Conservation (phyloP, 1,140 invertebrate genomes). For the Tetragonula clypearis region DNA sequence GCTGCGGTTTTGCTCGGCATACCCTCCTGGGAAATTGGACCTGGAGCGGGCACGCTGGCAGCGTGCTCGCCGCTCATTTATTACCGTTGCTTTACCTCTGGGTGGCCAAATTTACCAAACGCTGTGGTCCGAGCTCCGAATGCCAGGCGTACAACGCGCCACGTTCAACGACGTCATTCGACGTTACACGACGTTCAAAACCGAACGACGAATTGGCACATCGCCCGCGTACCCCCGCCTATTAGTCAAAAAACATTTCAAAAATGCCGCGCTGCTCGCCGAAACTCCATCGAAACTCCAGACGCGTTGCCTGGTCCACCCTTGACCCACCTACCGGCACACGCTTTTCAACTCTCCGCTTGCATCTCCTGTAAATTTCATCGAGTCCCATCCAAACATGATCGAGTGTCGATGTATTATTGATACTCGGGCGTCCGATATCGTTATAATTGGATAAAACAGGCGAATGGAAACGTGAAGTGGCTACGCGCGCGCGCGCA, state of each 20-base stretch:
- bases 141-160: constrained; percentile 55
- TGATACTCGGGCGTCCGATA: constrained; percentile 13
- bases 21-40: constrained; percentile 78
- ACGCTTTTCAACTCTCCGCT: constrained; percentile 1
- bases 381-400: constrained; percentile 5
- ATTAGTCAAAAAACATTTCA: constrained; percentile 59
- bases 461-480: constrained; percentile 4
- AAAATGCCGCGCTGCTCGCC: constrained; percentile 17
- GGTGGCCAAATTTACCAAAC: constrained; percentile 77
- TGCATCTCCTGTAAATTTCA: not conserved
- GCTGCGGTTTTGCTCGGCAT: constrained; percentile 76
- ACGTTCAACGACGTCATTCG: constrained; percentile 63
- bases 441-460: constrained; percentile 37
- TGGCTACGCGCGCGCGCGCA: no score
- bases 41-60: constrained; percentile 70
- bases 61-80: constrained; percentile 79
- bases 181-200: constrained; percentile 64
- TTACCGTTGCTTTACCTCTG: constrained; percentile 78
- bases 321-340: no score
- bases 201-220: constrained; percentile 65
- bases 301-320: not conserved
- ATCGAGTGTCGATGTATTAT: constrained; percentile 27
- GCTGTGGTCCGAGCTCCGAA: constrained; percentile 64
- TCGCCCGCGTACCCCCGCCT: constrained; percentile 31
- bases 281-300: no score